These are phyloP conservation scores for Psilopogon haemacephalus DNA, from an alignment of 2,113 vertebrate species.

Conservation along the genomic window DNA sequence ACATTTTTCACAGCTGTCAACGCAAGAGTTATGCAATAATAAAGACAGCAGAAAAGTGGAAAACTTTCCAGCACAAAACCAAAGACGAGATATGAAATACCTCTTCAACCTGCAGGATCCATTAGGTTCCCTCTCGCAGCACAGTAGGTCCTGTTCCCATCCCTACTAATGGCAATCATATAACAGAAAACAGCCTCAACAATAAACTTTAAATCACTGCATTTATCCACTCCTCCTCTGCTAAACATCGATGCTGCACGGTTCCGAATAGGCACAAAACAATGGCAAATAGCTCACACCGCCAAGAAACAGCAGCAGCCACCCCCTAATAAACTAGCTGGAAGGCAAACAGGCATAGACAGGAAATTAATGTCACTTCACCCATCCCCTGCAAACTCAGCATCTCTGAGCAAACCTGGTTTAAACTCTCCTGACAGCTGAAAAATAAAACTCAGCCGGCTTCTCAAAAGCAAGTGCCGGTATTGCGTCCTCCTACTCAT, in stretches of 20 bases:
- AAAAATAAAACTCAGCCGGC: background rate
- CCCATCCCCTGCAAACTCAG: background rate
- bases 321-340: background rate
- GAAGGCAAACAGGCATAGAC: background rate
- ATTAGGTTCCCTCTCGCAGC: background rate
- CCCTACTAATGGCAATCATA: background rate
- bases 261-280: background rate
- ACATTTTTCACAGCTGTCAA: background rate
- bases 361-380: background rate
- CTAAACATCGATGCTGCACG: background rate
- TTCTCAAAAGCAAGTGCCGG: background rate
- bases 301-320: accelerated
- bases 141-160: background rate
- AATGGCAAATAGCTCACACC: background rate
- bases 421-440: background rate
- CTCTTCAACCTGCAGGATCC: background rate
- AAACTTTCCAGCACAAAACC: background rate
- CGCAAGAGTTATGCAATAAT: background rate
- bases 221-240: background rate
- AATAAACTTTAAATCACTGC: background rate
- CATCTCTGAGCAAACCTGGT: background rate
- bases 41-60: background rate
- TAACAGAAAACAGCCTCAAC: background rate
- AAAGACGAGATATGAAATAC: background rate
- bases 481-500: background rate